These are phyloP conservation scores for Parazoanthus swiftii DNA, from an alignment of 92 coral and sea anemone species.

Conservation along the genomic window DNA sequence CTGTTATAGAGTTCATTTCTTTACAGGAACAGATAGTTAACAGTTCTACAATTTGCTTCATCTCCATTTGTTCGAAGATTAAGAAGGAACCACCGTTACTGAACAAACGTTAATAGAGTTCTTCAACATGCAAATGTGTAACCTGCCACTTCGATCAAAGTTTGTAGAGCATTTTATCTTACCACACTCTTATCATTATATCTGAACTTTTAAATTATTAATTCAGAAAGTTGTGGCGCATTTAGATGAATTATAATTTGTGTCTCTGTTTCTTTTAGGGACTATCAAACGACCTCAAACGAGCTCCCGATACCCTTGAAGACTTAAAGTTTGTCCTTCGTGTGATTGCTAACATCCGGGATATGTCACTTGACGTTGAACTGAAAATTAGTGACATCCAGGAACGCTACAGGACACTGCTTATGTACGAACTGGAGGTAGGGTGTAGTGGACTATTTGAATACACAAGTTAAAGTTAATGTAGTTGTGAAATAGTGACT, in stretches of 20 bases:
- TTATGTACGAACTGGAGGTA: conserved; percentile 93
- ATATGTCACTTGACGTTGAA: conserved; percentile 97
- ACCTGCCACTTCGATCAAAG: not conserved
- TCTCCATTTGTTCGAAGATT: not conserved
- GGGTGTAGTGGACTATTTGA: not conserved
- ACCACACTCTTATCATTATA: too few relatives aligned
- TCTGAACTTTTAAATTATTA: not conserved
- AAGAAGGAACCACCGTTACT: not conserved
- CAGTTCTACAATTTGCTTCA: not conserved
- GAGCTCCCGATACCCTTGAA: conserved; percentile 91
- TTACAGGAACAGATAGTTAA: too few relatives aligned
- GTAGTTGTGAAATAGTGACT: not conserved
- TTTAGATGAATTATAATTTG: not conserved
- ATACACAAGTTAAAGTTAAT: not conserved
- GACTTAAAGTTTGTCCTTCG: conserved; percentile 98
- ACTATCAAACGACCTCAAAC: conserved; percentile 79
- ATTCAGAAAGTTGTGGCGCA: not conserved
- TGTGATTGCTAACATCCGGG: conserved; percentile 97
- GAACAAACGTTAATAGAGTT: not conserved
- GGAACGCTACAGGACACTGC: conserved; percentile 93
- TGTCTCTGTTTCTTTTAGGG: conserved; percentile 50
- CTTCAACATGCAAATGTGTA: not conserved
- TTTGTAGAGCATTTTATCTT: too few relatives aligned
- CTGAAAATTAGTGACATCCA: conserved; percentile 84
- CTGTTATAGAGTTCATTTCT: not conserved